These are phyloP conservation scores for Nematolebias whitei DNA, from an alignment of 2,113 vertebrate genomes.

Conservation along the genomic window DNA sequence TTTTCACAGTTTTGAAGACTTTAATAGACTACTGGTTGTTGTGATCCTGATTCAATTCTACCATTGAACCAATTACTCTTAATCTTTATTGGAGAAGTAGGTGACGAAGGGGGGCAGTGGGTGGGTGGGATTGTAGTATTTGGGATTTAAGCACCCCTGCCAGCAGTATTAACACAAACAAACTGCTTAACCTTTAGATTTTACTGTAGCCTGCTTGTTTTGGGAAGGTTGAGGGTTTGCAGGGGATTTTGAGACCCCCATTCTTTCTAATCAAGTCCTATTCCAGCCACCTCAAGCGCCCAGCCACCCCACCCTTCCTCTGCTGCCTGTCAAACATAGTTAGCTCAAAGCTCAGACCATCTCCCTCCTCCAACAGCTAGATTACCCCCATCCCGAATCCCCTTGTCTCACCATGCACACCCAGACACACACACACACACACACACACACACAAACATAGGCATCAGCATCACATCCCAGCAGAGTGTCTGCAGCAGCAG, in stretches of 20 bases:
- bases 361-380: constrained; percentile 25
- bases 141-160: constrained; percentile 47
- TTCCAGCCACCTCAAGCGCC: constrained; percentile 20
- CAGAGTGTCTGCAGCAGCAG: constrained; percentile 60
- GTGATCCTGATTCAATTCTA: constrained; percentile 14
- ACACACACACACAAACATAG: constrained; percentile 5
- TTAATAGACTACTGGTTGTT: constrained; percentile 3
- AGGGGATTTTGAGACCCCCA: constrained; percentile 12
- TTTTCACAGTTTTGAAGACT: constrained; percentile 8
- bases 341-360: constrained; percentile 62
- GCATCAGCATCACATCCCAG: constrained; percentile 43
- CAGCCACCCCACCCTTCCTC: constrained; percentile 30
- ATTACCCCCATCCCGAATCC: background rate
- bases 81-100: constrained; percentile 41
- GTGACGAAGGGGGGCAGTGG: background rate
- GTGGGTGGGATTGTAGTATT: constrained; percentile 9
- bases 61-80: constrained; percentile 37
- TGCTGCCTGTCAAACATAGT: constrained; percentile 78
- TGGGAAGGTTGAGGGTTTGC: constrained; percentile 3
- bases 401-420: constrained; percentile 13
- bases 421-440: constrained; percentile 18
- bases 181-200: constrained; percentile 43
- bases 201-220: constrained; percentile 44
- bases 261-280: constrained; percentile 22
- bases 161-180: constrained; percentile 55